Evolutionary conservation across 64 coral and sea anemone species (phyloP).

Genomic region (Stichodactyla mertensii): DNA sequence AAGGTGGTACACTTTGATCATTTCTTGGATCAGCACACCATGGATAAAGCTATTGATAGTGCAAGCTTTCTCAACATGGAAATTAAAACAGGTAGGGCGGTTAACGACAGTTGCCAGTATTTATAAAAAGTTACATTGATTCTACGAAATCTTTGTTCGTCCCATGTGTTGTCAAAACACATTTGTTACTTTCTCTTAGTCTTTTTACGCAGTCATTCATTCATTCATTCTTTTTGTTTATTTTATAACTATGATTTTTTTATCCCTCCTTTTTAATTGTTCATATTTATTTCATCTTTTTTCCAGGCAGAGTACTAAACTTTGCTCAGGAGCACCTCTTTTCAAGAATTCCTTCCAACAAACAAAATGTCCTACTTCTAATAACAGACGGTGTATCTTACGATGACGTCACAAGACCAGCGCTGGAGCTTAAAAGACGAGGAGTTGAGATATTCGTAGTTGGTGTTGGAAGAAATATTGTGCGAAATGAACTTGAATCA

Average conservation of each 20-base stretch:
- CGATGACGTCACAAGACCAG: conserved; percentile 51
- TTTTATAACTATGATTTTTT: no score
- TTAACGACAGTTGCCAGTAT: not conserved
- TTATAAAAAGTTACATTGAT: no score
- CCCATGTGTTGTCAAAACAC: no score
- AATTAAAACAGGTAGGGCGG: conserved; percentile 22
- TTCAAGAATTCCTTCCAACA: conserved; percentile 18
- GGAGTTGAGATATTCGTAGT: conserved; percentile 54
- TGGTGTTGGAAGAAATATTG: conserved; percentile 32
- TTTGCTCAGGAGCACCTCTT: conserved; percentile 48
- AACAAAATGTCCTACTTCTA: conserved; percentile 46
- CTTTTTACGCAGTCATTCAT: no score
- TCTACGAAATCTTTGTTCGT: not conserved
- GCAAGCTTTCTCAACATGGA: conserved; percentile 52
- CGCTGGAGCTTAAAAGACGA: conserved; percentile 29
- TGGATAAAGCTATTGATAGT: conserved; percentile 63
- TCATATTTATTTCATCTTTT: not conserved
- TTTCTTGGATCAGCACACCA: conserved; percentile 33
- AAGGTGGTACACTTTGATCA: conserved; percentile 57
- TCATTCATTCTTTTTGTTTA: no score
- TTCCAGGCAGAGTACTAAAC: conserved; percentile 33
- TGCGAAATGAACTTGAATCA: conserved; percentile 33
- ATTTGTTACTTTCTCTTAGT: no score
- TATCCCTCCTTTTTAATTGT: no score
- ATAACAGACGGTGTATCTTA: conserved; percentile 45